Percentiles rank a stretch among this genome's conserved stretches.
Conservation (phyloP, 2,888 invertebrate genomes). For the Limnephilus rhombicus region DNA sequence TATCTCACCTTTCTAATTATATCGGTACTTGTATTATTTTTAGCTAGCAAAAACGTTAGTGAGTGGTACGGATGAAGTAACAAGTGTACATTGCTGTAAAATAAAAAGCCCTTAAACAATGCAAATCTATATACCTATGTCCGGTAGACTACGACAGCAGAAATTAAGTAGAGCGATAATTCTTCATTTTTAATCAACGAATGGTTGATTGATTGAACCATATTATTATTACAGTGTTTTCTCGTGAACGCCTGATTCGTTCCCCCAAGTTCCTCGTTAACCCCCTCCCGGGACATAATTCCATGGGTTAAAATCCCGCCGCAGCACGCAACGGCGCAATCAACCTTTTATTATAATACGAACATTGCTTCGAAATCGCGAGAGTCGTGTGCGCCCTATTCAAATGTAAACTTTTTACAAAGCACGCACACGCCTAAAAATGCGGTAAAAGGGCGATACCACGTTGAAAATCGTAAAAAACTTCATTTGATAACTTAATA, state of each 20-base stretch:
- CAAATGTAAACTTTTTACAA: not conserved
- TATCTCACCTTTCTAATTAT: too few species aligned
- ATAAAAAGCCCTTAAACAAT: too few species aligned
- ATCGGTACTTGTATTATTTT: too few species aligned
- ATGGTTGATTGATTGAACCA: not conserved
- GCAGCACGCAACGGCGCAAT: slow-evolving; percentile 52
- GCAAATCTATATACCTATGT: not conserved
- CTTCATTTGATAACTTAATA: not conserved
- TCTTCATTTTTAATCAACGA: not conserved
- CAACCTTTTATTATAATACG: slow-evolving; percentile 47
- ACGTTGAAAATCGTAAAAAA: not conserved
- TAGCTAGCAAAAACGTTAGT: too few species aligned
- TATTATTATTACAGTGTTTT: not conserved
- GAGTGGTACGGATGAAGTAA: too few species aligned
- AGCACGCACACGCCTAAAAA: slow-evolving; percentile 20
- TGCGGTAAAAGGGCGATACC: not conserved
- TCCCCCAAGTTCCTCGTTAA: not conserved
- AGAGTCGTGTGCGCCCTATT: slow-evolving; percentile 12
- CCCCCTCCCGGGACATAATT: not conserved
- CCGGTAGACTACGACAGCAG: not conserved
- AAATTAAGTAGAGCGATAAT: not conserved
- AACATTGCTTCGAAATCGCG: slow-evolving; percentile 50
- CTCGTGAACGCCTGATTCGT: not conserved
- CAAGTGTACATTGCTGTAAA: too few species aligned
- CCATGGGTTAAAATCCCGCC: not conserved